Evolutionary conservation across 2,888 invertebrate species (phyloP), one percentile per base, ranked within the genome.

Genomic region (Atrina japonica): DNA sequence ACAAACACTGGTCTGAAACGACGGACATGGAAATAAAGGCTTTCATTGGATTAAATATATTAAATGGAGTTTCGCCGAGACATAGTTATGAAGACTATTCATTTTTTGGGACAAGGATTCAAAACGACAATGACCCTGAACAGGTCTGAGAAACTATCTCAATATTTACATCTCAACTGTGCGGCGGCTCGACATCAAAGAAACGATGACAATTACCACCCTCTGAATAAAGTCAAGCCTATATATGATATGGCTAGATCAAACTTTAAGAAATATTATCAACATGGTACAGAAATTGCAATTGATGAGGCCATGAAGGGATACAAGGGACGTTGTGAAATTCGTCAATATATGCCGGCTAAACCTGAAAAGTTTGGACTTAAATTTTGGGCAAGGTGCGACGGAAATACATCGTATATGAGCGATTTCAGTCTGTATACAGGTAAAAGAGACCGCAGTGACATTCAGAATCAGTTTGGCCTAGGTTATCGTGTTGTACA

Each of bases 281-380:
- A 58, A 40, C 58, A 58, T 25, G 25, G 29, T 2, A 58, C 40
- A 30, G 58, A 58, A 41, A 35, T 58, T 1, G 30, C 58, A 18
- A 58, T 58, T n/a, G 58, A 58, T 21, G 58, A 58, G 25, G 58
- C 58, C 11, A 40, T 58, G 58, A 58, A 58, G 21, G 58, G 55
- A 29, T 55, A 55, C 29, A 35, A 35, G 11, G 35, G 35, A 35
- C 35, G 35, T 11, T 27, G 21, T n/a, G 55, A 55, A 55, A 23
- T 55, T 25, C 3, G 55, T 23, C 55, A 55, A 25, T 55, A 55
- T 29, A 58, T 58, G 58, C 35, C 58, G 35, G 43, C 40, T 18
- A 58, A 58, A 58, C 58, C 58, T 1, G 58, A 58, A 18, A 58
- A 58, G 11, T 58, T 58, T 18, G 58, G 58, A 18, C 9, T 58